phyloP scores from a whole-genome alignment of 2,113 vertebrate genomes.

The Thunnus maccoyii region DNA sequence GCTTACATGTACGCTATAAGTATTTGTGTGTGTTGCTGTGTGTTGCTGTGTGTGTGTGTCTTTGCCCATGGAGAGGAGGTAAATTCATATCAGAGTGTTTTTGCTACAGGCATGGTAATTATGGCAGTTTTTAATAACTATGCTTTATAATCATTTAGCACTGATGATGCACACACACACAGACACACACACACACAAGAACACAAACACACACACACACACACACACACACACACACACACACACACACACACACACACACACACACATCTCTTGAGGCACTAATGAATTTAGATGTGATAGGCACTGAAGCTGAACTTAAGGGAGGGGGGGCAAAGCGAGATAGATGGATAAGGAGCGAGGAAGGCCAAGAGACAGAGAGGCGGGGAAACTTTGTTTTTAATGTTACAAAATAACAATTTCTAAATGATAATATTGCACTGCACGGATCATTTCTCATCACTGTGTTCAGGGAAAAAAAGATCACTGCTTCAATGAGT shows the following conservation, averaged over 20 bases:
- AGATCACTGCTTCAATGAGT: conserved; percentile 6
- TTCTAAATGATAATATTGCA: conserved; percentile 47
- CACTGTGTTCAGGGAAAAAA: conserved; percentile 7
- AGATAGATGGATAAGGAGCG: conserved; percentile 67
- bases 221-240: conserved; percentile 29
- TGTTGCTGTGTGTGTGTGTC: conserved; percentile 45
- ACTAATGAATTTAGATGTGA: conserved; percentile 83
- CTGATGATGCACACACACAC: conserved; percentile 62
- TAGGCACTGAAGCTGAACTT: conserved; percentile 82
- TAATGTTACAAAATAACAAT: conserved; percentile 40
- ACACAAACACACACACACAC: conserved; percentile 32
- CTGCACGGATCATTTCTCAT: conserved; percentile 48
- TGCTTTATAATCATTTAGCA: conserved; percentile 84
- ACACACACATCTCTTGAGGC: conserved; percentile 71
- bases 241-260: conserved; percentile 32
- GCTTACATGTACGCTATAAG: conserved; percentile 26
- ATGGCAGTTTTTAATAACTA: conserved; percentile 83
- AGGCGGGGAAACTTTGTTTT: conserved; percentile 55
- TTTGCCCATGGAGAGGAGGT: conserved; percentile 74
- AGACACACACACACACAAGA: conserved; percentile 2
- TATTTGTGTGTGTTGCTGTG: conserved; percentile 20
- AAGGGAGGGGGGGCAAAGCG: conserved; percentile 38
- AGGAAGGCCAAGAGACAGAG: conserved; percentile 58
- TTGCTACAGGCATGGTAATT: conserved; percentile 79
- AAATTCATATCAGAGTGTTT: conserved; percentile 80